Evolutionary conservation across 1,140 invertebrate species (phyloP), one percentile per base, ranked within the genome.

Genomic region (Tetramorium simillimum): DNA sequence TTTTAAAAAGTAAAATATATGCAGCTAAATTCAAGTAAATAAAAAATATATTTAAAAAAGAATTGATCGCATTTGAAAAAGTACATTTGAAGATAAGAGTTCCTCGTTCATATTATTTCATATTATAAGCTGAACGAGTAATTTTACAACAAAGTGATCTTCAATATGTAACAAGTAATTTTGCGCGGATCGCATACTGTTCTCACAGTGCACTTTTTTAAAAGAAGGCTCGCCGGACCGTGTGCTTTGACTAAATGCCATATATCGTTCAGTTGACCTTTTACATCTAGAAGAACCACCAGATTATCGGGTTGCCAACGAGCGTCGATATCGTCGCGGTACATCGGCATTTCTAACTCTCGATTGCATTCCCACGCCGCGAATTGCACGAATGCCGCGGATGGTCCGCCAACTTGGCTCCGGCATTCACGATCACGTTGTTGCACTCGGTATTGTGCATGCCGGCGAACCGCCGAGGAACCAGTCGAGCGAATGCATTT

Each of bases 341-440:
- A 21, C 67, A 87, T 85, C 88, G 40, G 16, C 40, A 69, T 58
- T 67, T 78, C 56, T 43, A 72, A 87, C 53, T 75, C 60, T 70
- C 76, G 67, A 62, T 81, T 85, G 78, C 86, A 89, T 89, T 89
- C 86, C 73, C 88, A 89, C 86, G 88, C 63, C 65, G 80, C 56
- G 78, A 77, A 84, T 82, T 65, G 82, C 56, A 43, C 46, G 62
- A 69, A 49, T 76, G 56, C 85, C 62, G 24, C 14, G 69, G 51
- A 76, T 82, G 75, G 76, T 28, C 33, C 84, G 58, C 70, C 56
- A 28, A 43, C 85, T 75, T 37, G 49, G 46, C 46, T 86, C 37
- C 37, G 7, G 46, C 73, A 73, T 33, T 60, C 24, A 49, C 69
- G 63, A 70, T 86, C 62, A 33, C 33, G 18, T 28, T 40, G 18